A percentile compares a stretch with the other conserved stretches of the same genome.
Conservation (phyloP, 2,888 invertebrate genomes). For the Vandiemenella viatica region DNA sequence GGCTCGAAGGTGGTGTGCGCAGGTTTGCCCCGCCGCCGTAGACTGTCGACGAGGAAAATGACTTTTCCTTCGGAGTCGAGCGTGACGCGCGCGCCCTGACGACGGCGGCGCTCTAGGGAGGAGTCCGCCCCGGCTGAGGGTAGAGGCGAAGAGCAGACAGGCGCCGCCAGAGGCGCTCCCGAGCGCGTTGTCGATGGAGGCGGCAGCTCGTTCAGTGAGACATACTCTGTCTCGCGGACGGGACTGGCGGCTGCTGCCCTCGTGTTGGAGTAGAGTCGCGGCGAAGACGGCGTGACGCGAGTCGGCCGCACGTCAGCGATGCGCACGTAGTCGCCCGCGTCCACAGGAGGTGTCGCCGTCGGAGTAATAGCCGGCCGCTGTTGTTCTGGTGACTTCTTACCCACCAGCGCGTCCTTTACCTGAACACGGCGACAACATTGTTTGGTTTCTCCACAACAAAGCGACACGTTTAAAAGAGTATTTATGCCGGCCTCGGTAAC, state of each 20-base stretch:
- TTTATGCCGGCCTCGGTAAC: no score
- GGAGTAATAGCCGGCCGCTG: not conserved
- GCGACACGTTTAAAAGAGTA: no score
- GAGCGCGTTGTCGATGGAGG: constrained; percentile 17
- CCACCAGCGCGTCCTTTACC: not conserved
- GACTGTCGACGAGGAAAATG: constrained; percentile 73
- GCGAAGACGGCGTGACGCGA: constrained; percentile 12
- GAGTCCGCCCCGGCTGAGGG: no score
- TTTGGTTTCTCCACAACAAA: no score
- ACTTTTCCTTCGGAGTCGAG: constrained; percentile 77
- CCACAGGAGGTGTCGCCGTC: constrained; percentile 21
- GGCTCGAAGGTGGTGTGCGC: constrained; percentile 74
- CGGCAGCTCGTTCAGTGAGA: constrained; percentile 66
- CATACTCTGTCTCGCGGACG: constrained; percentile 46
- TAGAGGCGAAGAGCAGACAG: constrained; percentile 31
- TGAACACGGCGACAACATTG: no score
- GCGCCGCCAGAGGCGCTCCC: constrained; percentile 11
- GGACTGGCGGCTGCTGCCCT: constrained; percentile 24
- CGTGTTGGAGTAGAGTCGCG: constrained; percentile 10
- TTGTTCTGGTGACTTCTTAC: constrained; percentile 1
- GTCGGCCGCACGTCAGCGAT: constrained; percentile 71
- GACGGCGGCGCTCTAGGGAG: constrained; percentile 37
- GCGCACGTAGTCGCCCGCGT: constrained; percentile 71
- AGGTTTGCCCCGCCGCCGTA: constrained; percentile 51
- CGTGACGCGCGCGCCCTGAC: constrained; percentile 62